A percentile compares a stretch with the other conserved stretches of the same genome.
phyloP scores from a whole-genome alignment of 2,113 vertebrate genomes.

The Leucopternis melanops region DNA sequence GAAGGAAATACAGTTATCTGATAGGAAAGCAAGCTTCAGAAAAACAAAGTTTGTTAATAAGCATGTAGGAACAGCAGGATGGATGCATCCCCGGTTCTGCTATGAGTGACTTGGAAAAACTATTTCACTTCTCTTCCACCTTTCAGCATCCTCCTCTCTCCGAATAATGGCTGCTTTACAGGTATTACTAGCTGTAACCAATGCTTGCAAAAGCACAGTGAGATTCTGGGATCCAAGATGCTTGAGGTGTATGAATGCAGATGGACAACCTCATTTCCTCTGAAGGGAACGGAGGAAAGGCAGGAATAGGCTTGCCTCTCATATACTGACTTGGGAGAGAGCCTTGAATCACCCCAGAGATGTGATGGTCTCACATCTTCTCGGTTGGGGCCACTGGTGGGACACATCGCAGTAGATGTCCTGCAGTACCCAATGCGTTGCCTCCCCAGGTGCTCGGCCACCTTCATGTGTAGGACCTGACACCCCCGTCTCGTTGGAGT shows the following conservation, averaged over 20 bases:
- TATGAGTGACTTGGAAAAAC: not conserved
- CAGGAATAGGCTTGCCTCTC: not conserved
- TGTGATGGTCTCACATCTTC: not conserved
- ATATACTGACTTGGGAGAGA: not conserved
- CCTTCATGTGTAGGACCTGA: not conserved
- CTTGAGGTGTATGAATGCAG: not conserved
- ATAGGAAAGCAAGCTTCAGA: not conserved
- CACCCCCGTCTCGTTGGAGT: not conserved
- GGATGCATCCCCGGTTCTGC: not conserved
- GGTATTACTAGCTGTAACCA: not conserved
- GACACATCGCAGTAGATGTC: not conserved
- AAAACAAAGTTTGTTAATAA: not conserved
- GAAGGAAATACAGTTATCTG: not conserved
- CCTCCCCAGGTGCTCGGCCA: not conserved
- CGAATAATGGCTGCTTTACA: not conserved
- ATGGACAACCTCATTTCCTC: not conserved
- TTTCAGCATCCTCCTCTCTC: not conserved
- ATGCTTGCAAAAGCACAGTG: not conserved
- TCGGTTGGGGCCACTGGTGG: not conserved
- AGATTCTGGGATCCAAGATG: not conserved
- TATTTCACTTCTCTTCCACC: not conserved
- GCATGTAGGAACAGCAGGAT: fast-evolving
- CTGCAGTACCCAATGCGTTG: not conserved
- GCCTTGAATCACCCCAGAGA: not conserved
- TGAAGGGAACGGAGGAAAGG: not conserved